A percentile compares a stretch with the other conserved stretches of the same genome.
These are phyloP conservation scores for Notoglanidium macrostoma DNA, from an alignment of 2,797 vertebrate species.

Conservation along the genomic window DNA sequence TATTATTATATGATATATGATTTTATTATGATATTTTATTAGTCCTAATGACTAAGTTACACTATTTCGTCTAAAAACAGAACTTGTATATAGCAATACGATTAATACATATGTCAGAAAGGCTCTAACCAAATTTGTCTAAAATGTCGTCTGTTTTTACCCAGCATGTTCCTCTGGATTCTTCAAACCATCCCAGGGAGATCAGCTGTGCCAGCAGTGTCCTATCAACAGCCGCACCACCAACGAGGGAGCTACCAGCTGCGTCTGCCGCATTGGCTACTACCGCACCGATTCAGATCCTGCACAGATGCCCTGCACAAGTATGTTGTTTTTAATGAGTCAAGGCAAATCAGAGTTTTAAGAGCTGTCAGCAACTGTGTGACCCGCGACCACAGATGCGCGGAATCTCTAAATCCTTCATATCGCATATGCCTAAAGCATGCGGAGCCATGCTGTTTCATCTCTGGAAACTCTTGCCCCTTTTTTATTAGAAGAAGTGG, in stretches of 20 bases:
- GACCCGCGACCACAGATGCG: neutral
- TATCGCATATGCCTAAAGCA: slow-evolving; percentile 28
- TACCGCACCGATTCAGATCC: slow-evolving; percentile 89
- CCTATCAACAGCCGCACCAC: slow-evolving; percentile 93
- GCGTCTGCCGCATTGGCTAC: slow-evolving; percentile 86
- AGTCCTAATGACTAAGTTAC: neutral
- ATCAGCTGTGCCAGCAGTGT: slow-evolving; percentile 85
- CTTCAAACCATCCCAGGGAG: slow-evolving; percentile 93
- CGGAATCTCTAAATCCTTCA: slow-evolving; percentile 35
- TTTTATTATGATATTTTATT: neutral
- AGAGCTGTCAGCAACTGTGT: neutral
- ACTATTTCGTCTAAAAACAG: neutral
- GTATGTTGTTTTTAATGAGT: slow-evolving; percentile 72
- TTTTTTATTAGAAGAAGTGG: slow-evolving; percentile 41
- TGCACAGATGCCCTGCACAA: slow-evolving; percentile 90
- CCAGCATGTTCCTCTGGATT: slow-evolving; percentile 86
- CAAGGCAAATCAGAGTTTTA: neutral
- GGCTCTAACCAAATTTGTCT: neutral
- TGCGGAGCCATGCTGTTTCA: slow-evolving; percentile 33
- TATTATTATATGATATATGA: no score
- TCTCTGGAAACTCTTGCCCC: slow-evolving; percentile 38
- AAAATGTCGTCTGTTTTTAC: slow-evolving; percentile 14
- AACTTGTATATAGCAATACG: no score
- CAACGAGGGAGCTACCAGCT: slow-evolving; percentile 87
- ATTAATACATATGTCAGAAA: neutral